Evolutionary conservation across 2,888 invertebrate genomes (phyloP).

Genomic region (Leptinotarsa juncta): DNA sequence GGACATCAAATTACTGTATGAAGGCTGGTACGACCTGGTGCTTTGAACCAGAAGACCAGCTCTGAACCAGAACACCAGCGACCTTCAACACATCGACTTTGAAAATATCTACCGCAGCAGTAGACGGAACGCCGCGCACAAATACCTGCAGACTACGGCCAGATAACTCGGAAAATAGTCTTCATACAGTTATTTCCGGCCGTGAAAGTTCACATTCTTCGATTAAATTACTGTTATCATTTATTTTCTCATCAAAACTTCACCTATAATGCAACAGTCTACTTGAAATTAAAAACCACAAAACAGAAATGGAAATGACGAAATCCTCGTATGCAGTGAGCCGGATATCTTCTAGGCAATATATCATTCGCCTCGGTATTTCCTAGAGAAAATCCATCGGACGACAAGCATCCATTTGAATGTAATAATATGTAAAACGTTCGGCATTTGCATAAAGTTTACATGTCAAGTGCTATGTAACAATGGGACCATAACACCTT

Average conservation of each 20-base stretch:
- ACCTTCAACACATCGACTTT: too few species aligned
- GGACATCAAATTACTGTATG: too few species aligned
- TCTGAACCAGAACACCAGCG: too few species aligned
- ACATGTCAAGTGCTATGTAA: conserved; percentile 48
- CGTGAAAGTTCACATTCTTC: too few species aligned
- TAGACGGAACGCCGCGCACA: too few species aligned
- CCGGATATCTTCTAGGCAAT: conserved; percentile 8
- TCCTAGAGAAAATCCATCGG: conserved; percentile 18
- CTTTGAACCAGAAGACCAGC: too few species aligned
- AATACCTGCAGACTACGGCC: too few species aligned
- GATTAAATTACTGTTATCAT: not conserved
- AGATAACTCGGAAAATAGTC: too few species aligned
- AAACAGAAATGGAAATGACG: conserved; percentile 11
- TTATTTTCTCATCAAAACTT: not conserved
- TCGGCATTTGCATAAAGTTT: conserved; percentile 47
- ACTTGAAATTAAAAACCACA: not conserved
- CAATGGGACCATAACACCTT: conserved; percentile 53
- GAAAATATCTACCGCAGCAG: too few species aligned
- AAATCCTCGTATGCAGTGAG: not conserved
- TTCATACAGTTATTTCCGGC: too few species aligned
- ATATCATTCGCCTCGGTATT: conserved; percentile 11
- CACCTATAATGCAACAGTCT: not conserved
- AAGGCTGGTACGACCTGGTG: too few species aligned
- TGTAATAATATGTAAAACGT: conserved; percentile 50
- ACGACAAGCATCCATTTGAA: conserved; percentile 41